These are phyloP conservation scores for Steatornis caripensis DNA, from an alignment of 2,113 vertebrate species.

Conservation along the genomic window DNA sequence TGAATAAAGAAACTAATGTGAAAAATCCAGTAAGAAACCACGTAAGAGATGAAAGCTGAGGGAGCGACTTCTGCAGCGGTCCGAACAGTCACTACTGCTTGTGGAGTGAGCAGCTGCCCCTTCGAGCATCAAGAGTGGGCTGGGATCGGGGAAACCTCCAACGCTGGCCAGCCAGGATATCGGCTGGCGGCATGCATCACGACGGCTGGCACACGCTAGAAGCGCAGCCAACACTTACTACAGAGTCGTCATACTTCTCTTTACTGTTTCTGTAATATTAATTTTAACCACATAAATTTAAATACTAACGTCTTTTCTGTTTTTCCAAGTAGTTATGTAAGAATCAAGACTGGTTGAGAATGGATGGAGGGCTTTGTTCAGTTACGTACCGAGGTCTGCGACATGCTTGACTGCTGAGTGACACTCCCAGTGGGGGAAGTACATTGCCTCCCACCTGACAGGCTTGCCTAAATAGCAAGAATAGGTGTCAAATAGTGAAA, in stretches of 20 bases:
- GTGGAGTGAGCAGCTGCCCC: background rate
- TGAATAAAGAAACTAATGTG: background rate
- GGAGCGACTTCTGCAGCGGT: background rate
- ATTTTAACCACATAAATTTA: background rate
- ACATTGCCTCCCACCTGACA: slow-evolving; percentile 84
- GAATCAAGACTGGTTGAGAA: background rate
- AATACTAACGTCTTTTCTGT: background rate
- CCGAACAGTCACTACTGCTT: background rate
- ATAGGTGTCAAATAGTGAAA: slow-evolving; percentile 56
- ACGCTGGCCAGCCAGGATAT: background rate
- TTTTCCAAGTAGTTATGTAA: background rate
- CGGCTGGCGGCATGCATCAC: background rate
- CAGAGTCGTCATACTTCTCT: background rate
- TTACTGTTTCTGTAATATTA: background rate
- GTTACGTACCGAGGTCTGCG: slow-evolving; percentile 85
- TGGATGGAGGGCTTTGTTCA: slow-evolving; percentile 27
- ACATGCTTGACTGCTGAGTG: slow-evolving; percentile 82
- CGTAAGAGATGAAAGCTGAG: background rate
- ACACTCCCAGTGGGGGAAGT: slow-evolving; percentile 81
- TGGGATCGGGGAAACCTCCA: background rate
- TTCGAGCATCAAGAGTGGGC: background rate
- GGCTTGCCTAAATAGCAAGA: slow-evolving; percentile 81
- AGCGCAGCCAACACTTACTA: background rate
- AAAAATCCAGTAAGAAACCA: background rate
- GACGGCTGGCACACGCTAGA: background rate